phyloP scores from a whole-genome alignment of 2,888 invertebrate species.

The Microplitis manilae region DNA sequence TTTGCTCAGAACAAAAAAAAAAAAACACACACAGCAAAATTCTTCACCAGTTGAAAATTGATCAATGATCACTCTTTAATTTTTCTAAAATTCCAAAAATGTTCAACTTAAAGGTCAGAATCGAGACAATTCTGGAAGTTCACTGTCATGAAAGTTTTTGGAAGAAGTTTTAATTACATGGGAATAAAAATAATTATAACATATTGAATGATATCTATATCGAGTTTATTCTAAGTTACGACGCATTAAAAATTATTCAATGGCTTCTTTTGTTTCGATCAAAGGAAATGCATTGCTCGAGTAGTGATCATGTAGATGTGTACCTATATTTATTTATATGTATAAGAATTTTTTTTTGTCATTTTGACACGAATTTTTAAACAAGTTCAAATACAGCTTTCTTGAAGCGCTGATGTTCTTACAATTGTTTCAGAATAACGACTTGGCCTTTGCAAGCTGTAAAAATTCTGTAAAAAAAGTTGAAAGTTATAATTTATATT shows the following conservation, averaged over 20 bases:
- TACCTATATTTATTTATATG: neutral
- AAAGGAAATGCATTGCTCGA: neutral
- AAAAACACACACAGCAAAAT: too few relatives aligned
- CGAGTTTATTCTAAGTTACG: neutral
- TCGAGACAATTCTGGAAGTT: too few relatives aligned
- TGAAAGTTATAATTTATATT: neutral
- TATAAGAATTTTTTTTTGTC: neutral
- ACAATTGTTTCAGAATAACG: conserved; percentile 62
- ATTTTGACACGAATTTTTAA: conserved; percentile 4
- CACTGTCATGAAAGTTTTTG: too few relatives aligned
- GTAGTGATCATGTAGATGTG: neutral
- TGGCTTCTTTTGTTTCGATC: neutral
- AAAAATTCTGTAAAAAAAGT: conserved; percentile 60
- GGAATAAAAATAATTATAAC: conserved; percentile 1
- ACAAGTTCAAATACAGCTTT: conserved; percentile 63
- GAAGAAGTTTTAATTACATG: neutral
- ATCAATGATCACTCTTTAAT: too few relatives aligned
- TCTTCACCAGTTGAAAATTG: too few relatives aligned
- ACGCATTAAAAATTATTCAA: neutral
- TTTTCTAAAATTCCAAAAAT: too few relatives aligned
- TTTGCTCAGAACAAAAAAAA: too few relatives aligned
- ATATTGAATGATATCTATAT: conserved; percentile 15
- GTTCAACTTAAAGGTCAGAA: too few relatives aligned
- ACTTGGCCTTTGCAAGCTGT: conserved; percentile 66
- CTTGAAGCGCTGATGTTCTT: conserved; percentile 63